A percentile compares a stretch with the other conserved stretches of the same genome.
Evolutionary conservation across 2,888 invertebrate genomes (phyloP).

Genomic region (Drosophila ezoana): DNA sequence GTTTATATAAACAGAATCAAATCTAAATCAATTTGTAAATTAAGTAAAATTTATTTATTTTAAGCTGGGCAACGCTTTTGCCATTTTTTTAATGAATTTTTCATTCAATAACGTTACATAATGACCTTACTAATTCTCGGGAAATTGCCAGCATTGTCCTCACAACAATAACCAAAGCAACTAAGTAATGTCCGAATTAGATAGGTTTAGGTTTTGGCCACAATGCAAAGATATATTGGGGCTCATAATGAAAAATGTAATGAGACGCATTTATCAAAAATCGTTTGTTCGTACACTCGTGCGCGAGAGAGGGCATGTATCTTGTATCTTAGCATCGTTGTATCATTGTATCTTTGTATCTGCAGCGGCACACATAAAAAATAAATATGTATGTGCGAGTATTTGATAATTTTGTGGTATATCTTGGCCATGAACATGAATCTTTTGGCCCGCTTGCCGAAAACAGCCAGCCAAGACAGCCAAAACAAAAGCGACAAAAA

Average conservation of each 20-base stretch:
- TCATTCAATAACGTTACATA: conserved; percentile 19
- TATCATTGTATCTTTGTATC: conserved; percentile 35
- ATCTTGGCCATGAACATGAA: conserved; percentile 72
- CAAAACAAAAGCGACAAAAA: conserved; percentile 47
- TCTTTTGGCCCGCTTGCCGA: conserved; percentile 52
- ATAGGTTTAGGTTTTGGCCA: conserved; percentile 33
- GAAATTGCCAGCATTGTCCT: conserved; percentile 37
- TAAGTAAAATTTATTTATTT: too few species aligned
- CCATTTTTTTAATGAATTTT: background rate
- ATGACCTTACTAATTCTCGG: conserved; percentile 6
- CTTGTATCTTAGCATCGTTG: conserved; percentile 45
- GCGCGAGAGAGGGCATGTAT: conserved; percentile 35
- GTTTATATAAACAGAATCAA: too few species aligned
- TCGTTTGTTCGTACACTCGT: conserved; percentile 61
- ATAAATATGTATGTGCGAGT: conserved; percentile 50
- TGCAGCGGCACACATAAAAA: conserved; percentile 66
- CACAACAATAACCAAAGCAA: conserved; percentile 18
- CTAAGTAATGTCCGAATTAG: conserved; percentile 30
- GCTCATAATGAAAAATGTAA: conserved; percentile 74
- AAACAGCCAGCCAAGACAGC: conserved; percentile 19
- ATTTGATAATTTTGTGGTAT: conserved; percentile 73
- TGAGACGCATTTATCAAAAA: conserved; percentile 78
- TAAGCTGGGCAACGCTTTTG: too few species aligned
- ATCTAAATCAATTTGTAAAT: too few species aligned
- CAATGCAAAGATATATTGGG: conserved; percentile 61